Percentiles rank a stretch among this genome's conserved stretches.
Evolutionary conservation across 2,888 invertebrate genomes (phyloP).

Genomic region (Hydroisotoma schaefferi): DNA sequence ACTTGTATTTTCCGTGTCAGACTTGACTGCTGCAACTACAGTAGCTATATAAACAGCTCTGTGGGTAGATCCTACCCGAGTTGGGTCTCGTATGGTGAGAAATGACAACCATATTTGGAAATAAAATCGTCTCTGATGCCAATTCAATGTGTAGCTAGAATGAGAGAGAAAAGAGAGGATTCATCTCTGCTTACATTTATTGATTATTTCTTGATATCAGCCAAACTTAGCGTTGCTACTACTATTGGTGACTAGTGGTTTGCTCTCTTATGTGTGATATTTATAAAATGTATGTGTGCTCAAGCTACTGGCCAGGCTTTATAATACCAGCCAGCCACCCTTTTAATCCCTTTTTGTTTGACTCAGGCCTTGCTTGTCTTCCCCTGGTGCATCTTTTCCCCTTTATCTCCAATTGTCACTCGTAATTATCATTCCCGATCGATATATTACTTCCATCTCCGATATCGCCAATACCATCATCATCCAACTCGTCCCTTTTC

Average conservation of each 20-base stretch:
- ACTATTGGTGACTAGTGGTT: not conserved
- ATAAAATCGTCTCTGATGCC: constrained; percentile 40
- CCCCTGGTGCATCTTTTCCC: constrained; percentile 26
- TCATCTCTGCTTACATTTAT: constrained; percentile 48
- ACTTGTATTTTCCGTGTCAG: too few species aligned
- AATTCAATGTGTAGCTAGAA: constrained; percentile 10
- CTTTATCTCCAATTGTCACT: constrained; percentile 49
- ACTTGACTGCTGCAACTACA: too few species aligned
- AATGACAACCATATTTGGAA: constrained; percentile 44
- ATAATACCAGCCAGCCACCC: constrained; percentile 42
- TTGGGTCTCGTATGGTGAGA: constrained; percentile 26
- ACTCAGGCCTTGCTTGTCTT: constrained; percentile 9
- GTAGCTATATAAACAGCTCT: too few species aligned
- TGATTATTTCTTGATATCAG: constrained; percentile 46
- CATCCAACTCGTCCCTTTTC: constrained; percentile 10
- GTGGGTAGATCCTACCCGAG: constrained; percentile 12
- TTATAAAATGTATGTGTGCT: not conserved
- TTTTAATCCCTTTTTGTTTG: constrained; percentile 43
- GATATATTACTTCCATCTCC: constrained; percentile 48
- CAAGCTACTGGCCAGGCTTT: constrained; percentile 3
- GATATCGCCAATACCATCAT: constrained; percentile 41
- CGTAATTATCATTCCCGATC: constrained; percentile 48
- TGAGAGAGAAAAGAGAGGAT: constrained; percentile 28
- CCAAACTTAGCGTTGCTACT: constrained; percentile 16
- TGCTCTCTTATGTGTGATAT: too few species aligned